Evolutionary conservation across 1,140 invertebrate species (phyloP).

Genomic region (Musca domestica): DNA sequence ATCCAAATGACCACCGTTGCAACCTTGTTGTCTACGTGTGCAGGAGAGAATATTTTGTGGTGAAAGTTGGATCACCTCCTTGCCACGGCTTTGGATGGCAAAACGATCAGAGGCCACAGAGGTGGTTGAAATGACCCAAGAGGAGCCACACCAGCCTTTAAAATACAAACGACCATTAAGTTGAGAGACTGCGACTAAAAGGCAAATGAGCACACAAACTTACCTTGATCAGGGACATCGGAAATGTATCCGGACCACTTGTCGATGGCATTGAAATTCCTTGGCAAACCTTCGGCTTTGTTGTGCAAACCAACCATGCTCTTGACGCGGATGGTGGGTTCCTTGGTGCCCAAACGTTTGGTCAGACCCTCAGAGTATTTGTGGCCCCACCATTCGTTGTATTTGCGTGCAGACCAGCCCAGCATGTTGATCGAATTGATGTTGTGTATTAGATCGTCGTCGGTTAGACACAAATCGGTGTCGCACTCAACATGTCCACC

Average conservation of each 20-base stretch:
- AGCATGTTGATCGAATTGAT: slow-evolving; percentile 62
- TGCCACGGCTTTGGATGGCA: slow-evolving; percentile 78
- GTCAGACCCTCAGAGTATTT: slow-evolving; percentile 77
- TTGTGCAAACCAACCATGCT: slow-evolving; percentile 68
- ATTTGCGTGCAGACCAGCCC: slow-evolving; percentile 78
- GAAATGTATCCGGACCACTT: slow-evolving; percentile 73
- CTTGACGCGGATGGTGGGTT: slow-evolving; percentile 61
- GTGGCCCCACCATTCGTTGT: slow-evolving; percentile 79
- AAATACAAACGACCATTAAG: slow-evolving; percentile 52
- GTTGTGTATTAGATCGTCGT: slow-evolving; percentile 63
- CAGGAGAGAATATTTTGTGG: slow-evolving; percentile 86
- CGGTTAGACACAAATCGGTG: slow-evolving; percentile 70
- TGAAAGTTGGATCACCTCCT: slow-evolving; percentile 68
- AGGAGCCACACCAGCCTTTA: slow-evolving; percentile 78
- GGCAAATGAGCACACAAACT: background rate
- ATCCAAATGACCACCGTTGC: slow-evolving; percentile 84
- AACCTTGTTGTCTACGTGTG: slow-evolving; percentile 75
- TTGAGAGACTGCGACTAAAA: background rate
- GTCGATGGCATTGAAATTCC: slow-evolving; percentile 70
- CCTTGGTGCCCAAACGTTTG: slow-evolving; percentile 66
- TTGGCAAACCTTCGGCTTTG: slow-evolving; percentile 62
- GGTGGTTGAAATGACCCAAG: slow-evolving; percentile 88
- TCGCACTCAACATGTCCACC: slow-evolving; percentile 67
- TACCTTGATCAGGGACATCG: slow-evolving; percentile 74
- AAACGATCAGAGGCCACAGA: slow-evolving; percentile 77